Percentiles rank a stretch among this genome's conserved stretches.
Conservation (phyloP, 92 coral and sea anemone species). For the Meandrina meandrites region DNA sequence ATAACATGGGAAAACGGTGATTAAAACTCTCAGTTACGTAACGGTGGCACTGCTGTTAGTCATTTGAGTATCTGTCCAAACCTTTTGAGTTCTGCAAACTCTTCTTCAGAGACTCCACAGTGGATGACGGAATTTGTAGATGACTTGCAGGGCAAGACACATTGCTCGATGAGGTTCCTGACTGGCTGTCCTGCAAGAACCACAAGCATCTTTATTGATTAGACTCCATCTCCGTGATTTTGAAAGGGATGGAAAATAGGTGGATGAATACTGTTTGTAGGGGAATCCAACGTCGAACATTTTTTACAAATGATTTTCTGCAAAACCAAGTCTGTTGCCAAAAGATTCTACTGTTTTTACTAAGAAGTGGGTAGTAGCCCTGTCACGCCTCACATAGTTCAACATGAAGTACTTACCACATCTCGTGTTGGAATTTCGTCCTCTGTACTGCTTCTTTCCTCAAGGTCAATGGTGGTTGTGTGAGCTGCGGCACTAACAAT, state of each 20-base stretch:
- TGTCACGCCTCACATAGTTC: neutral
- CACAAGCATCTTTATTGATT: neutral
- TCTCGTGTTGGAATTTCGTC: constrained; percentile 61
- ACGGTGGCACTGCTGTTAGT: neutral
- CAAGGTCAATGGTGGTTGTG: constrained; percentile 37
- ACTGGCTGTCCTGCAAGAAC: constrained; percentile 27
- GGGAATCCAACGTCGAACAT: neutral
- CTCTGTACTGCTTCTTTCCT: constrained; percentile 14
- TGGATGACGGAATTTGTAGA: constrained; percentile 53
- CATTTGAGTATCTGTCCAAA: neutral
- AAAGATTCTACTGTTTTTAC: no score
- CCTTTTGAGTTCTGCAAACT: constrained; percentile 53
- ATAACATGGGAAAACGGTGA: neutral
- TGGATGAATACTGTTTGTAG: neutral
- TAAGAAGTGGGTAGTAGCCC: neutral
- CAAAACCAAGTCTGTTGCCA: neutral
- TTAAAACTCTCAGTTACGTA: neutral
- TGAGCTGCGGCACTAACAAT: constrained; percentile 38
- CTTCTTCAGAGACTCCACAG: constrained; percentile 62
- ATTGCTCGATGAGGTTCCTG: constrained; percentile 8
- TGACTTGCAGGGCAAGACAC: constrained; percentile 10
- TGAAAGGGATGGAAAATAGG: neutral
- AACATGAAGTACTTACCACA: constrained; percentile 35
- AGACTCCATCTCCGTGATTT: neutral
- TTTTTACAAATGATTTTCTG: neutral